Evolutionary conservation across 2,113 vertebrate species (phyloP), one percentile per base, ranked within the genome.

Genomic region (Sebastes fasciatus): DNA sequence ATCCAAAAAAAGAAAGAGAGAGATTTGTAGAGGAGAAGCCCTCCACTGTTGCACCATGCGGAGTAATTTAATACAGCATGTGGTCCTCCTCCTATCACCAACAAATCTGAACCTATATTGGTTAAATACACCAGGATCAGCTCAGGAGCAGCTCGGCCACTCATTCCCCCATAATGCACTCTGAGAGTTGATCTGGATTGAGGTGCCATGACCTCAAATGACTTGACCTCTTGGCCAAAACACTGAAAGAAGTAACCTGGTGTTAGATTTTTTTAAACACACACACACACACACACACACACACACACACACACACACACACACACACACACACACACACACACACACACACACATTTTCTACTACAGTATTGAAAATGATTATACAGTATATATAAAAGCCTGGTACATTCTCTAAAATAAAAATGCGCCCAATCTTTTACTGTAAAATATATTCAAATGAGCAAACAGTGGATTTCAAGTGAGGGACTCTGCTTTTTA

Each of bases 111-210:
- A n/a, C 42, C 54, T 46, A 58, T 46, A 48, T 34, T 73, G 67
- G 77, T 77, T 34, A 63, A 84, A 84, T 49, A 72, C 49, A 66
- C 43, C 73, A 13, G 69, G 79, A 83, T 73, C 66, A 66, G 19
- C 40, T 48, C 71, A n/a, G 51, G 12, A 61, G 49, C 77, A 74
- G 52, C 11, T 77, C 73, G 45, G 26, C 43, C 42, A 57, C 62
- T 76, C 43, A 57, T 71, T 86, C 16, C 62, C 76, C 79, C 84
- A 73, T 83, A 74, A 88, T 85, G 80, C 86, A 77, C 63, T 67
- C 54, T 43, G 43, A 62, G 48, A 63, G 55, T 9, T 79, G 54
- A 74, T 84, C 52, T 77, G 34, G 52, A 51, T 9, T 26, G 8
- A 64, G 60, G 77, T 79, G 63, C 19, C 49, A 46, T 89, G 78